These are phyloP conservation scores for Saccopteryx bilineata DNA, from an alignment of 2,113 vertebrate genomes.

Conservation along the genomic window DNA sequence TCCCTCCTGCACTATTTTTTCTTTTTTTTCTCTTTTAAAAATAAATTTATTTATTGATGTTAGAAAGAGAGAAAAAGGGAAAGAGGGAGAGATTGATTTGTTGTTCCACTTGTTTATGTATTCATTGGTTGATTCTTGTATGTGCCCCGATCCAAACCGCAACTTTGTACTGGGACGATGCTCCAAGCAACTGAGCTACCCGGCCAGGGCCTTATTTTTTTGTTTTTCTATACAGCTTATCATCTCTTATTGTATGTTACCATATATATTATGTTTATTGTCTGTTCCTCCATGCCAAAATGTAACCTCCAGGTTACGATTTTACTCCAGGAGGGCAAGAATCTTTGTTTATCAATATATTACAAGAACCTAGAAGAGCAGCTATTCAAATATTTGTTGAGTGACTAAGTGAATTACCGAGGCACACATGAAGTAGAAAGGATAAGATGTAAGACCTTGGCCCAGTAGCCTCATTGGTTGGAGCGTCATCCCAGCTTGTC, in stretches of 20 bases:
- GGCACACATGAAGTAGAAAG: not conserved
- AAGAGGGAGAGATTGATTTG: not conserved
- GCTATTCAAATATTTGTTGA: not conserved
- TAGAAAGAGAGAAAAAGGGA: not conserved
- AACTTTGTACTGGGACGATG: not conserved
- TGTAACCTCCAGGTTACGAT: not conserved
- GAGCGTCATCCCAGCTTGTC: too few relatives aligned
- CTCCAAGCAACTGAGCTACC: not conserved
- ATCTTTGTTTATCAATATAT: not conserved
- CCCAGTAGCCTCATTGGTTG: too few relatives aligned
- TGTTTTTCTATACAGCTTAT: not conserved
- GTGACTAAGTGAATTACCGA: slow-evolving; percentile 29
- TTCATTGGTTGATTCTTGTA: not conserved
- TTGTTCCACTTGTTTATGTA: not conserved
- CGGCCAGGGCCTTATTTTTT: not conserved
- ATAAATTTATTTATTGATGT: too few relatives aligned
- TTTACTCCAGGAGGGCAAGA: not conserved
- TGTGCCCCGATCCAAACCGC: not conserved
- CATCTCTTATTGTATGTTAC: not conserved
- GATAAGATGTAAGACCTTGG: not conserved
- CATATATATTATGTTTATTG: not conserved
- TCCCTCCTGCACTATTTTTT: not conserved
- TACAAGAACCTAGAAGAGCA: not conserved
- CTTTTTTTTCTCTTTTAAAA: too few relatives aligned
- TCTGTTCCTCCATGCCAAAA: not conserved